phyloP scores from a whole-genome alignment of 2,797 vertebrate genomes.

The Amniataba percoides region DNA sequence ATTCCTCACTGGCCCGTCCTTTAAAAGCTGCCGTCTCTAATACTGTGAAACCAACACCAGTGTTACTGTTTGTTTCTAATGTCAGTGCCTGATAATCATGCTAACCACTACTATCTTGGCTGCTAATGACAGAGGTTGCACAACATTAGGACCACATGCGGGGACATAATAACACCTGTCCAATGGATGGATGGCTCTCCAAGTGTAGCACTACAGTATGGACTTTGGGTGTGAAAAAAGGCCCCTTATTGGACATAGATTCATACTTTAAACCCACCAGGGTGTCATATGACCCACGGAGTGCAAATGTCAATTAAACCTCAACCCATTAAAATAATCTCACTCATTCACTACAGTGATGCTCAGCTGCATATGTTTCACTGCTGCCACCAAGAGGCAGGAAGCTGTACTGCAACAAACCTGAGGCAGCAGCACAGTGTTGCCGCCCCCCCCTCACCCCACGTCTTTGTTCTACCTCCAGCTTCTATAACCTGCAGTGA shows the following conservation, averaged over 20 bases:
- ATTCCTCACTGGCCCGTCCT: too few species aligned
- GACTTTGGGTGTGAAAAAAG: neutral
- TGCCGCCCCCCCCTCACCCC: neutral
- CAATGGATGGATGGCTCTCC: neutral
- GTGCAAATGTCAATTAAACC: too few species aligned
- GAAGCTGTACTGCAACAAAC: neutral
- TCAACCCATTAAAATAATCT: neutral
- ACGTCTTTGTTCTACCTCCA: neutral
- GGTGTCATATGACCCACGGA: too few species aligned
- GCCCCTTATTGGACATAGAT: neutral
- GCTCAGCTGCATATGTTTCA: neutral
- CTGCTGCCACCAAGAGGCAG: neutral
- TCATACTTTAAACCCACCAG: neutral
- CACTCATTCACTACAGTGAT: neutral
- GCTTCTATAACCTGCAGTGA: neutral
- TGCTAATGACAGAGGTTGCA: neutral
- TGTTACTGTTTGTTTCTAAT: too few species aligned
- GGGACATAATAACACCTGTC: neutral
- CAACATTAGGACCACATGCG: neutral
- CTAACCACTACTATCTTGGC: neutral
- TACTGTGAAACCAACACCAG: neutral
- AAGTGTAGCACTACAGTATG: neutral
- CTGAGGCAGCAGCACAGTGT: neutral
- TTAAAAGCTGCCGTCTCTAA: neutral
- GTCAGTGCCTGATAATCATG: neutral